Evolutionary conservation across 2,113 vertebrate species (phyloP).

Genomic region (Oryzias woworae): DNA sequence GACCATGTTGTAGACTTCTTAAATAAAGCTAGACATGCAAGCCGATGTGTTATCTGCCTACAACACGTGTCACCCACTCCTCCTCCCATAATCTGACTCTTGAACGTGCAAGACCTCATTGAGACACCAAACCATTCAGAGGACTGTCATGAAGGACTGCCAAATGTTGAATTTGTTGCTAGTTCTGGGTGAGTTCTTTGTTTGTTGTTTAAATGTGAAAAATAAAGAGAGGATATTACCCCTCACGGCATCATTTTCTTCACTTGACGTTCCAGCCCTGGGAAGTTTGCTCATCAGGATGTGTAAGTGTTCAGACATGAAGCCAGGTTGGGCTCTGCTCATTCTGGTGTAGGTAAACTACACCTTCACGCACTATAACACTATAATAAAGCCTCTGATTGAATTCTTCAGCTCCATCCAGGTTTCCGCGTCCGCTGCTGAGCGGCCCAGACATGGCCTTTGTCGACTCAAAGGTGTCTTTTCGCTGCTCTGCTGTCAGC

Average conservation of each 20-base stretch:
- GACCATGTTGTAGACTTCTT: neutral
- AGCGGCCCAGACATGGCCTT: conserved; percentile 67
- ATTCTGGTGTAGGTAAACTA: neutral
- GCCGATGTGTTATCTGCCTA: conserved; percentile 54
- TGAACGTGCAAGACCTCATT: neutral
- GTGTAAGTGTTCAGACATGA: conserved; percentile 50
- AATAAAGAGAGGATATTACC: neutral
- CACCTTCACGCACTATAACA: no score
- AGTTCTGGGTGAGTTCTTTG: conserved; percentile 66
- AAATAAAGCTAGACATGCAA: conserved; percentile 7
- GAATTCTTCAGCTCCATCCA: conserved; percentile 45
- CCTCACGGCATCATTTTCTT: neutral
- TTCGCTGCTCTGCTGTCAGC: conserved; percentile 44
- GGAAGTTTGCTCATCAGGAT: conserved; percentile 34
- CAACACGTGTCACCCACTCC: conserved; percentile 45
- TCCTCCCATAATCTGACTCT: conserved; percentile 6
- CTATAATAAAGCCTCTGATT: no score
- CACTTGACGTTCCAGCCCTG: conserved; percentile 55
- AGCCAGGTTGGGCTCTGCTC: neutral
- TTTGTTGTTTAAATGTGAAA: neutral
- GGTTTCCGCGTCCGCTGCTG: conserved; percentile 30
- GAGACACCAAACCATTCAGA: conserved; percentile 19
- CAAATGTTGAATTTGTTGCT: conserved; percentile 34
- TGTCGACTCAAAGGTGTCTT: conserved; percentile 35
- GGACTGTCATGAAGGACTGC: conserved; percentile 45